A percentile compares a stretch with the other conserved stretches of the same genome.
phyloP scores from a whole-genome alignment of 2,888 invertebrate species.

The Sinhomidia bicolor region DNA sequence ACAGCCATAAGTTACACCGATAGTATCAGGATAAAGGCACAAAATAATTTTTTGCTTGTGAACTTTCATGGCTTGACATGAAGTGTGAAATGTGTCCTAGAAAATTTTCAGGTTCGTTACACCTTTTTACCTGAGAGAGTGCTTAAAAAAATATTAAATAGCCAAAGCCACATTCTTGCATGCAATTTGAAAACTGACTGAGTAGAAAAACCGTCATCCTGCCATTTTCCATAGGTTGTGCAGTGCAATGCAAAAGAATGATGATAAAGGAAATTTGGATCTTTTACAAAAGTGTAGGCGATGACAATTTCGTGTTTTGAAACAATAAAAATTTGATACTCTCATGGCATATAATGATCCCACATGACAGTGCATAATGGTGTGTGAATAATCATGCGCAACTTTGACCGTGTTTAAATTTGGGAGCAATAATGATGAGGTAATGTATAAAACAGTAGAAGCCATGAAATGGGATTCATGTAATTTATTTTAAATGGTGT shows the following conservation, averaged over 20 bases:
- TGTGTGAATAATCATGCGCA: constrained; percentile 69
- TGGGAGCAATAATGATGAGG: neutral
- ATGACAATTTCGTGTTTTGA: constrained; percentile 71
- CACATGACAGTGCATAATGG: constrained; percentile 61
- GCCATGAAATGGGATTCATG: neutral
- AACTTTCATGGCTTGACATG: constrained; percentile 66
- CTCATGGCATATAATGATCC: constrained; percentile 54
- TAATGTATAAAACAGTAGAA: neutral
- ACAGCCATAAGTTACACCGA: constrained; percentile 48
- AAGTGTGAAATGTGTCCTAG: constrained; percentile 72
- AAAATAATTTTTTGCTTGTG: constrained; percentile 16
- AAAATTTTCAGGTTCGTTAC: constrained; percentile 72
- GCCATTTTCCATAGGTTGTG: neutral
- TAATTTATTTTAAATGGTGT: neutral
- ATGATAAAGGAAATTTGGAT: neutral
- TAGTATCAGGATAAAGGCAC: neutral
- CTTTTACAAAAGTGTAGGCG: constrained; percentile 49
- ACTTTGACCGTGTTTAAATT: constrained; percentile 41
- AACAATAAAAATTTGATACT: constrained; percentile 70
- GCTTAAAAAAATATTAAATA: neutral
- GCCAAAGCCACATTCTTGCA: constrained; percentile 38
- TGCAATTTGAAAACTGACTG: constrained; percentile 8
- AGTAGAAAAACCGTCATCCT: neutral
- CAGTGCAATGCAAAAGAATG: neutral
- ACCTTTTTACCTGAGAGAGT: constrained; percentile 49